Percentiles rank a stretch among this genome's conserved stretches.
Evolutionary conservation across 2,888 invertebrate species (phyloP).

Genomic region (Amiota minor): DNA sequence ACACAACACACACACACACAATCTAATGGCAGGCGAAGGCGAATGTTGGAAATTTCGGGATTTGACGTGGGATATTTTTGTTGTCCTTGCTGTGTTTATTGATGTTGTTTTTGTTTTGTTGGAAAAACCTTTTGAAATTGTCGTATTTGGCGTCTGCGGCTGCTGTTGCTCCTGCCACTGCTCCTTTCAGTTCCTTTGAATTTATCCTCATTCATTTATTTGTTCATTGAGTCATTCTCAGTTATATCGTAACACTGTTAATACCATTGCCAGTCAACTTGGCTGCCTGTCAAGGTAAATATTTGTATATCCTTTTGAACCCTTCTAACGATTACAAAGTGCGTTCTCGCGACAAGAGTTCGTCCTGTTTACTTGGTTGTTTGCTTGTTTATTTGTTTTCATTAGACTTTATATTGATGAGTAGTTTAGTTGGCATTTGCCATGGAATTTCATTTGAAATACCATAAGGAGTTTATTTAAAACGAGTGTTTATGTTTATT

Average conservation of each 20-base stretch:
- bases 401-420: conserved; percentile 43
- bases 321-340: conserved; percentile 47
- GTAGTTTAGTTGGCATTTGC: neutral
- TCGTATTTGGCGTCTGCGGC: conserved; percentile 53
- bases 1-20: too few relatives aligned
- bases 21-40: conserved; percentile 26
- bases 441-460: neutral
- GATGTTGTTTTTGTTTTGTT: conserved; percentile 20
- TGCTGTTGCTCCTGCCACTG: conserved; percentile 25
- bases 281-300: conserved; percentile 43
- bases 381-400: conserved; percentile 47
- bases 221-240: neutral
- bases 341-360: conserved; percentile 13
- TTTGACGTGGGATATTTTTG: conserved; percentile 25
- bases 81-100: neutral
- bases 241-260: neutral
- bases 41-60: neutral
- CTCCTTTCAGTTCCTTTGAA: neutral
- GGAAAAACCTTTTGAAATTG: conserved; percentile 43
- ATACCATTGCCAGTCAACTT: neutral
- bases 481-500: too few relatives aligned
- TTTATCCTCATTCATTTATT: neutral
- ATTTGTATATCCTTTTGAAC: conserved; percentile 60
- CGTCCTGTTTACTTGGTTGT: neutral
- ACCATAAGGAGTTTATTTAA: too few relatives aligned